Conservation (phyloP, 1,140 invertebrate species). For the Chrysopa pallens region DNA sequence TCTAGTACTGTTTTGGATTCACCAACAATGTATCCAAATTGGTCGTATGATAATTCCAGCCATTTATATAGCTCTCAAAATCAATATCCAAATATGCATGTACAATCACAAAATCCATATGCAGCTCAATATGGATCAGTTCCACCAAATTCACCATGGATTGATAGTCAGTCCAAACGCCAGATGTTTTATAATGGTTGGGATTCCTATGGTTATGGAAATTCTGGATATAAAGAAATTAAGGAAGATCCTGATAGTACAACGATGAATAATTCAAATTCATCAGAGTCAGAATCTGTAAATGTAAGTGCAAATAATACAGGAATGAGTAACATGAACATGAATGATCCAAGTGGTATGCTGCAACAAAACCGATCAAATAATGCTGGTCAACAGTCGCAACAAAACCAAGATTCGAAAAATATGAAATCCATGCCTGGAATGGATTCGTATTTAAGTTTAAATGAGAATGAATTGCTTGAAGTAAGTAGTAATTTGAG, state of each 20-base stretch:
- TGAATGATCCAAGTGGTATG: background rate
- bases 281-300: background rate
- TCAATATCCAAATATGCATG: constrained; percentile 22
- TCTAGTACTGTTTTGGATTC: constrained; percentile 63
- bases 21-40: constrained; percentile 34
- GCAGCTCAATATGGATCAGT: constrained; percentile 23
- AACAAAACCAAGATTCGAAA: background rate
- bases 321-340: background rate
- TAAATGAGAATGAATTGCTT: background rate
- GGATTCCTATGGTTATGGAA: constrained; percentile 27
- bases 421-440: background rate
- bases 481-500: background rate
- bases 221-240: constrained; percentile 23
- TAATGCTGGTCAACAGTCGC: background rate
- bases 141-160: constrained; percentile 19
- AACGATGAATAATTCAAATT: constrained; percentile 26
- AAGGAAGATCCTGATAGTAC: constrained; percentile 51
- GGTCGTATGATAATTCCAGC: constrained; percentile 24
- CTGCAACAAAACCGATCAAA: background rate
- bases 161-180: constrained; percentile 19
- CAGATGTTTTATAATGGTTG: constrained; percentile 16
- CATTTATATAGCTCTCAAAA: constrained; percentile 29
- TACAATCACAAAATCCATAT: constrained; percentile 21
- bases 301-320: background rate
- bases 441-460: background rate